Base-by-base conservation (phyloP, 2,797 vertebrate genomes). In the Bothrops alternatus region DNA sequence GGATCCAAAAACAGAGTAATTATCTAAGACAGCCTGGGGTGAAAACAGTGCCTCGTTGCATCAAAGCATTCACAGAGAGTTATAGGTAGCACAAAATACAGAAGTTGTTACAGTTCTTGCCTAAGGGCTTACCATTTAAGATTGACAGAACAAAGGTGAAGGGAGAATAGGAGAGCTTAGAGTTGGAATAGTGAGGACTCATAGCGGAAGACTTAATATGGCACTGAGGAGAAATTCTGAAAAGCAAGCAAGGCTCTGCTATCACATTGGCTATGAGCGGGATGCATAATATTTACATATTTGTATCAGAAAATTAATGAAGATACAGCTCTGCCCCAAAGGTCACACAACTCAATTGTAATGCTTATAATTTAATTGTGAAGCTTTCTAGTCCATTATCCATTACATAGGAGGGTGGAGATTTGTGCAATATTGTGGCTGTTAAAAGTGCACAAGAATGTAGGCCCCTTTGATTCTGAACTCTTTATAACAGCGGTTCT, bases 301-400 rank as follows among this genome's bases (percentile, higher is more conserved):
- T 90, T 63, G 13, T 86, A 82, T 56, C 56, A 78, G 65, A 63
- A 91, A 63, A 91, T 88, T 88, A 91, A 93, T 55, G 65, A 37
- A 37, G 56, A 91, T 91, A 58, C 26, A 63, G 58, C 32, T 63
- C 25, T 85, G n/a, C n/a, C 69, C 69, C 86, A 56, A 56, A 93
- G 90, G 50, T 32, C 42, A 56, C 32, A 16, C 32, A 88, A 85
- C 91, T 57, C 91, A 91, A 65, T 57, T 88, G 86, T 88, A 28
- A 88, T 63, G 86, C 57, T 85, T 82, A 88, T 88, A 88, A 93
- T 88, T 88, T 63, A 88, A 93, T 88, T 88, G 65, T 88, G 65
- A 91, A 90, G 50, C 61, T 69, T 88, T 82, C 18, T 65, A 87
- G 82, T 88, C 47, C 65, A 91, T 91, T 88, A 91, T 93, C 47